Evolutionary conservation across 2,797 vertebrate genomes (phyloP), one percentile per base, ranked within the genome.

Genomic region (Diceros bicornis): DNA sequence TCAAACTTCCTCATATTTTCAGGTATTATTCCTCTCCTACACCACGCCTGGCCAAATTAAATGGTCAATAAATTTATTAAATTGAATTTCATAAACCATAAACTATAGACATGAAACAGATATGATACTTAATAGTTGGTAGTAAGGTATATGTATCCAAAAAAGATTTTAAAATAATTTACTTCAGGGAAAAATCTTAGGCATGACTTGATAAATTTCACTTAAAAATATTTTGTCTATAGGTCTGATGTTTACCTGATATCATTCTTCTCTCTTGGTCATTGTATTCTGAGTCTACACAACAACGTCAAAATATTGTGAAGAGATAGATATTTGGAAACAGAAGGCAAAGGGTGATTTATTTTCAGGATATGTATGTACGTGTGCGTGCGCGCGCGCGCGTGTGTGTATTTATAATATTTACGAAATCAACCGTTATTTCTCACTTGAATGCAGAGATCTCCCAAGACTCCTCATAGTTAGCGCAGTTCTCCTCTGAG

Each of bases 81-180:
- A 57, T 32, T 90, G 50, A 55, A n/a, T 41, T 61, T 18, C 50
- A 21, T 41, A 62, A 72, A 59, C 21, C 12, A 69, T 50, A 66
- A n/a, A 84, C 66, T 59, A n/a, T 18, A 68, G 50, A 47, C 37
- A 91, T 57, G 50, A 81, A 55, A 50, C 7, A 25, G 9, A 64
- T 64, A 89, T 47, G 17, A 72, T n/a, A 74, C 2, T 57, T 84
- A 89, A 41, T 16, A 83, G 10, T 66, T 92, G 17, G 8, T n/a
- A 20, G 12, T 34, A 71, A 72, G 5, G 20, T 47, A 50, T 72
- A 72, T 47, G 10, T 78, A 85, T 1, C 23, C 34, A 1, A 71
- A 77, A 84, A 72, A 9, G 1, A 83, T 61, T 77, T 78, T 25
- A 77, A 94, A 88, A 18, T 75, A 72, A 41, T 78, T 96, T 44